phyloP scores from a whole-genome alignment of 2,113 vertebrate genomes.

The Gavialis gangeticus region DNA sequence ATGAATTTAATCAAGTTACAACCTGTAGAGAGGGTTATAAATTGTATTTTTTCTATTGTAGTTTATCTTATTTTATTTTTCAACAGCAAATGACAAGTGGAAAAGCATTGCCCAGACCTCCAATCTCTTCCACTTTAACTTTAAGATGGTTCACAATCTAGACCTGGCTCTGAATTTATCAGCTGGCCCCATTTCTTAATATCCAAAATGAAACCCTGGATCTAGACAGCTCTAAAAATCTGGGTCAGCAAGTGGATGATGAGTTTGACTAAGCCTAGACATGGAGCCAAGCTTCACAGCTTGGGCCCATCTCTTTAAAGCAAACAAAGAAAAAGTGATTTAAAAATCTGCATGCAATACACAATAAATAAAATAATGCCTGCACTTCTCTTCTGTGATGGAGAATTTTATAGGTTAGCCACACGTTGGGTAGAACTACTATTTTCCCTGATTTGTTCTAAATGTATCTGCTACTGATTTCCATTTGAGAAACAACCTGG shows the following conservation, averaged over 20 bases:
- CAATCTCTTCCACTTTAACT: not conserved
- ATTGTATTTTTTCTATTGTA: not conserved
- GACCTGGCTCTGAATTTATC: not conserved
- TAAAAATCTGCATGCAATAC: not conserved
- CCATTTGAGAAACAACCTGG: not conserved
- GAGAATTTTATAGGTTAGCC: not conserved
- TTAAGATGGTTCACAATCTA: not conserved
- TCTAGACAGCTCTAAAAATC: not conserved
- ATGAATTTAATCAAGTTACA: not conserved
- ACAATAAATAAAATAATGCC: not conserved
- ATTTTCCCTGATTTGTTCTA: not conserved
- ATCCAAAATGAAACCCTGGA: not conserved
- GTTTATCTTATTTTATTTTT: too few species aligned
- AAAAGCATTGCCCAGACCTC: not conserved
- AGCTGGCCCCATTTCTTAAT: not conserved
- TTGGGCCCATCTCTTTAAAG: accelerated
- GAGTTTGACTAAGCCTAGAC: not conserved
- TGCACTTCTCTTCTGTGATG: not conserved
- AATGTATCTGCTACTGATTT: not conserved
- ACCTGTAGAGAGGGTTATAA: not conserved
- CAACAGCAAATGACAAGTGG: too few species aligned
- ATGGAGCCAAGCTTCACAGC: not conserved
- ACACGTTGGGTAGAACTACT: not conserved
- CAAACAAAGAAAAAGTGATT: not conserved
- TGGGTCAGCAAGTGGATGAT: not conserved